Base-by-base conservation (phyloP, 1,140 invertebrate species). In the Drosophila carrolli region DNA sequence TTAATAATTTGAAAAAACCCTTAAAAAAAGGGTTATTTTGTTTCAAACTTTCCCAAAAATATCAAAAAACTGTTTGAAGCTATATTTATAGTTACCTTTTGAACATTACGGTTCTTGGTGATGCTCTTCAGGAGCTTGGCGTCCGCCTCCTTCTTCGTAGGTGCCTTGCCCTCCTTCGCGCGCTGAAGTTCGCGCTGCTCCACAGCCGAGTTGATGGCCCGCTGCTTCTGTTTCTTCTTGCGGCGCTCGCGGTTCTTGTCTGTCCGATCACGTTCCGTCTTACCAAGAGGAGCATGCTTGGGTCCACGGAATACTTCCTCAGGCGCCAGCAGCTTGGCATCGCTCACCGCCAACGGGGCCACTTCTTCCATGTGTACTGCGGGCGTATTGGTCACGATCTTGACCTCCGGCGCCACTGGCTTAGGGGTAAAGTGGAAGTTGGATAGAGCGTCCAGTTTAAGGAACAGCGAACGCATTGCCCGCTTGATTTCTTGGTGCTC, bases 401-500 rank as follows among this genome's bases (percentile, higher is more conserved):
- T 97, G 0, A 99, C 93, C 83, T 99, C 98, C 1, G 98, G 96
- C 62, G 95, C 94, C 11, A 95, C 95, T 93, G 94, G 93, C 93
- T 96, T 98, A 0, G 98, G 98, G 51, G 97, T 98, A 82, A 97
- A 99, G 93, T 99, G 96, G 93, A 97, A 99, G 93, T 99, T 98
- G 0, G 96, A 96, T 4, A 99, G 93, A 0, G 98, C 96, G 94
- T 99, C 98, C 11, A 99, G 93, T 93, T 99, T 97, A 6, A 94
- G 91, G 91, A 99, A 98, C 2, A 99, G 92, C 0, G 93, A 93
- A n/a, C 93, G 93, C 95, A 99, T 97, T 58, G 94, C 93, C 56
- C 95, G 93, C 73, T 94, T 94, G 47, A 99, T 97, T 93, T 96
- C 95, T 56, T 94, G 95, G 81, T 97, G 96, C 82, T 95, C 94